Evolutionary conservation across 1,140 invertebrate genomes (phyloP), one percentile per base, ranked within the genome.

Genomic region (Tachypleus tridentatus): DNA sequence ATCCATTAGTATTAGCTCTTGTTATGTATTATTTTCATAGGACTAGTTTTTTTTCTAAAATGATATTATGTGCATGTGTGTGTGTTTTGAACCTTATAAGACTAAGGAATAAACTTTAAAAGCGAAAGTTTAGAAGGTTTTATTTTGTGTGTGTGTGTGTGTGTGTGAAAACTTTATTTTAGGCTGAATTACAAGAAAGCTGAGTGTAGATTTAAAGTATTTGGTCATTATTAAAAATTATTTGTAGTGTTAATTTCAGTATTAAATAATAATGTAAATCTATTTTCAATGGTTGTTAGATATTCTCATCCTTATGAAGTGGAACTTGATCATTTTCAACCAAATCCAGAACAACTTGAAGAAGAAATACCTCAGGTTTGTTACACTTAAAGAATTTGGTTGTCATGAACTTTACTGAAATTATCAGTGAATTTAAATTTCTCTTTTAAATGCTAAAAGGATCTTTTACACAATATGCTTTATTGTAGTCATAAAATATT

Each of bases 231-330:
- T 65, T 57, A 56, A 49, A 66, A 56, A 62, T 56, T 65, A 56
- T 65, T 70, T 62, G 58, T 65, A 58, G 65, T 61, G 70, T 66
- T 69, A 29, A 29, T 47, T 29, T 7, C 10, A 51, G 51, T n/a
- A 8, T 29, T 58, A 48, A 58, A 8, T n/a, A 8, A 8, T 48
- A 11, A 58, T 58, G 58, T 5, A 50, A 60, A 3, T 48, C 49
- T 60, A 29, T 29, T 29, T 54, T 54, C 1, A 54, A 8, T 58
- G 58, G 71, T 66, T 70, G 77, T 67, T 71, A 86, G 85, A 66
- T 91, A 83, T 76, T 82, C 84, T 69, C 93, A 97, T 81, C 95
- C 94, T 0, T 98, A 98, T 76, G 84, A 90, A 74, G 83, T 83
- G 74, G 94, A 98, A 77, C 74, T 98, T 9, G 82, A 92, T 50